These are phyloP conservation scores for Sebastes baramenuke DNA, from an alignment of 2,797 vertebrate species.

Conservation along the genomic window DNA sequence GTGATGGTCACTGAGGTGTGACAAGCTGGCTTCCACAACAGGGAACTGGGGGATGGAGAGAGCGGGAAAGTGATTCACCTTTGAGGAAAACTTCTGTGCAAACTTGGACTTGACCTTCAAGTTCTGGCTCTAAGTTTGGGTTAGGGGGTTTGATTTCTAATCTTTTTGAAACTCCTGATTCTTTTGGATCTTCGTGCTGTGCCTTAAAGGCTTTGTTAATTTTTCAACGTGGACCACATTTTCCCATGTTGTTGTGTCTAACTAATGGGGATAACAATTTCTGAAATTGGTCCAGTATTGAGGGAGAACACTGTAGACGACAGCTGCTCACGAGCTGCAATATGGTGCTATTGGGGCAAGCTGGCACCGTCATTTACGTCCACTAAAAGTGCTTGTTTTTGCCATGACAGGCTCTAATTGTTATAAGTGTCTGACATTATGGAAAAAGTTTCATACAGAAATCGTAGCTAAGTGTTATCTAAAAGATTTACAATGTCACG, in stretches of 20 bases:
- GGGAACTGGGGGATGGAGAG: conserved; percentile 45
- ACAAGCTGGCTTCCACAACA: conserved; percentile 60
- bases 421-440: neutral
- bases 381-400: neutral
- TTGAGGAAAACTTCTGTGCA: conserved; percentile 17
- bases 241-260: neutral
- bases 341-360: neutral
- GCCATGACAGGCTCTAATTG: neutral
- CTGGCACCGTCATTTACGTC: neutral
- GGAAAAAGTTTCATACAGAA: neutral
- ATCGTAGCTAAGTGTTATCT: neutral
- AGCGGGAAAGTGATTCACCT: conserved; percentile 44
- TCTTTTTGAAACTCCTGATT: neutral
- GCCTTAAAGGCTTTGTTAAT: neutral
- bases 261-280: neutral
- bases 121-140: conserved; percentile 5
- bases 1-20: conserved; percentile 68
- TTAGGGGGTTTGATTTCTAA: neutral
- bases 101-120: conserved; percentile 35
- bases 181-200: neutral
- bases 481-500: neutral
- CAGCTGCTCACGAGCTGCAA: neutral
- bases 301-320: neutral
- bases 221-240: too few relatives aligned
- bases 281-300: neutral